A percentile compares a stretch with the other conserved stretches of the same genome.
Conservation (phyloP, 2,888 invertebrate species). For the Argynnis bischoffii region DNA sequence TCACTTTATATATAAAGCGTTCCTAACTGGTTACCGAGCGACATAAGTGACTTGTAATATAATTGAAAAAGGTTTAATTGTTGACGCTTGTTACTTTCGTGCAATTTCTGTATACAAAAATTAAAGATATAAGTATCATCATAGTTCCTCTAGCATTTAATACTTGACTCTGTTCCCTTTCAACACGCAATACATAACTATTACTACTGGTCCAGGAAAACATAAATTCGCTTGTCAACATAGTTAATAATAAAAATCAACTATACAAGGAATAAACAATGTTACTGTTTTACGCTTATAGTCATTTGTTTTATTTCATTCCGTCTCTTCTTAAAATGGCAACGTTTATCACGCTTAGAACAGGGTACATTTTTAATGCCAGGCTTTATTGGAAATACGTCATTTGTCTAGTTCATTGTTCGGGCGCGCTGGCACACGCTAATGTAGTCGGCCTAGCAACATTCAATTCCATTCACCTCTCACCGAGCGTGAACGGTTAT, state of each 20-base stretch:
- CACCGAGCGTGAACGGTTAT: conserved; percentile 75
- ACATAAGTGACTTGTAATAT: background rate
- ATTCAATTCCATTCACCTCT: conserved; percentile 79
- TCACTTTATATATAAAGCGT: background rate
- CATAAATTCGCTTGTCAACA: no score
- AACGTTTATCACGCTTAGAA: background rate
- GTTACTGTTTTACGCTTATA: no score
- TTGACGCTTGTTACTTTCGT: background rate
- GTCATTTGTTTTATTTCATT: background rate
- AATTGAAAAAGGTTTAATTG: background rate
- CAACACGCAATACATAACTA: background rate
- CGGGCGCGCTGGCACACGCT: conserved; percentile 73
- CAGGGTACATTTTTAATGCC: conserved; percentile 7
- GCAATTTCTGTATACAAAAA: no score
- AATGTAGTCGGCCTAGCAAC: conserved; percentile 77
- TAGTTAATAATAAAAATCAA: no score
- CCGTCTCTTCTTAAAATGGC: background rate
- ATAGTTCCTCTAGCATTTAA: no score
- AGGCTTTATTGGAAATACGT: conserved; percentile 24
- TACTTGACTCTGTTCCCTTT: no score
- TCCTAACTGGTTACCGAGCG: background rate
- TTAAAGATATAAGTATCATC: no score
- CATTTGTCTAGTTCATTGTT: conserved; percentile 74
- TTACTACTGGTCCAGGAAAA: no score
- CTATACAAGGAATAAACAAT: no score